Base-by-base conservation (phyloP, 2,797 vertebrate species). In the Microctenopoma steveboyesi region DNA sequence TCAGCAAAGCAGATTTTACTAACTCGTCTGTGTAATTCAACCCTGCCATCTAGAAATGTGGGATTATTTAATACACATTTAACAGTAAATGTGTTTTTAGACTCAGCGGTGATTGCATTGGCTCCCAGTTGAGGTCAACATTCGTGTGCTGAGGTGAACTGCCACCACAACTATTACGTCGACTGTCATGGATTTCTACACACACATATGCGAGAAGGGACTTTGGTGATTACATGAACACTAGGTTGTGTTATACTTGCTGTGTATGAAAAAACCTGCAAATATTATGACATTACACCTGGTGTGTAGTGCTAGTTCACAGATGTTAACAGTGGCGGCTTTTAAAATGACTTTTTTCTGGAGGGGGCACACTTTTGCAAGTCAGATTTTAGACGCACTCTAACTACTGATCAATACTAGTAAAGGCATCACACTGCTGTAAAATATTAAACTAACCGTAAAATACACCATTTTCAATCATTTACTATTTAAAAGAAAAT, bases 1-100 rank as follows among this genome's bases (percentile, higher is more conserved):
- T 89, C 87, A 89, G 86, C 82, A 83, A 69, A 83, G 43, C 55
- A 56, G 48, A 64, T 81, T 83, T 71, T 69, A 63, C 50, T 37
- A n/a, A 66, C 51, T 57, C 69, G 39, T 61, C 65, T 76, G 54
- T 60, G 35, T 52, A 51, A 60, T 47, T 76, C 48, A 56, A 39
- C 53, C 49, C 25, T 18, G 43, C 60, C 51, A 39, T 45, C 27
- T 35, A 51, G 7, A 50, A 49, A 70, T 46, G 7, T 33, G 58
- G 15, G 16, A 51, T 59, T 35, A 33, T 59, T 15, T 42, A 25
- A 18, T 27, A 14, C 14, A 8, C 56, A 58, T 14, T 16, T 27
- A 47, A 64, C 10, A 57, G 22, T 39, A 51, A 4, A 60, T 46
- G 43, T 61, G n/a, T 54, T 60, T 52, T 55, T 27, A 54, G 39